Evolutionary conservation across 2,888 invertebrate genomes (phyloP).

Genomic region (Homarus gammarus): DNA sequence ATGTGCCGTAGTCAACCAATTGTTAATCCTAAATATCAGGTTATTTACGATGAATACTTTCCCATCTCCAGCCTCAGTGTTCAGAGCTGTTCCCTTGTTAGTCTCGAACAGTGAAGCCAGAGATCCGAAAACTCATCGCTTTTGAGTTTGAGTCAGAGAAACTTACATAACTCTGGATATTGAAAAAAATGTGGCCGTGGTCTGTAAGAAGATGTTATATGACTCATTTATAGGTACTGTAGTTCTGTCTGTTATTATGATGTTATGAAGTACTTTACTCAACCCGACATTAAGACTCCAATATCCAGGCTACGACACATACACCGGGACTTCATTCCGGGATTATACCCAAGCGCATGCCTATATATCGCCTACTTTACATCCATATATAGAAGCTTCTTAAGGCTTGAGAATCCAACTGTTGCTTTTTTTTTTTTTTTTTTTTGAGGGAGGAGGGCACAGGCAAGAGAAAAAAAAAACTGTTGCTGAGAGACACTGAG

Average conservation of each 20-base stretch:
- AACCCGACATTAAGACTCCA: background rate
- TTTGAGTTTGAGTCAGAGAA: too few species aligned
- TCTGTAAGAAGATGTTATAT: too few species aligned
- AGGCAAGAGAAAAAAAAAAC: slow-evolving; percentile 35
- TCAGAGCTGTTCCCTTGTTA: too few species aligned
- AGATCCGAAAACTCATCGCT: too few species aligned
- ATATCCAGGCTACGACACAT: background rate
- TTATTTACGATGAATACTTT: too few species aligned
- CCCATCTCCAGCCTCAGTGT: too few species aligned
- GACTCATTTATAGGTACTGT: too few species aligned
- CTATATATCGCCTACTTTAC: slow-evolving; percentile 35
- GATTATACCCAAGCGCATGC: slow-evolving; percentile 47
- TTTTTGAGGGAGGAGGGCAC: slow-evolving; percentile 18
- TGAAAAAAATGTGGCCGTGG: too few species aligned
- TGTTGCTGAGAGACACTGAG: slow-evolving; percentile 27
- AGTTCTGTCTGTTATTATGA: too few species aligned
- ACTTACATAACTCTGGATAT: too few species aligned
- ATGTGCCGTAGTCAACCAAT: background rate
- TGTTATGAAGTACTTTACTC: background rate
- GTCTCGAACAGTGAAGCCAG: too few species aligned
- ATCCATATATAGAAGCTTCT: slow-evolving; percentile 41
- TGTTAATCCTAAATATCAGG: background rate
- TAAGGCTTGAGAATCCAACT: background rate
- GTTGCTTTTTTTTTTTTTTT: slow-evolving; percentile 3
- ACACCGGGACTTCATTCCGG: background rate